phyloP scores from a whole-genome alignment of 2,113 vertebrate species.

The Oceanodroma tethys region DNA sequence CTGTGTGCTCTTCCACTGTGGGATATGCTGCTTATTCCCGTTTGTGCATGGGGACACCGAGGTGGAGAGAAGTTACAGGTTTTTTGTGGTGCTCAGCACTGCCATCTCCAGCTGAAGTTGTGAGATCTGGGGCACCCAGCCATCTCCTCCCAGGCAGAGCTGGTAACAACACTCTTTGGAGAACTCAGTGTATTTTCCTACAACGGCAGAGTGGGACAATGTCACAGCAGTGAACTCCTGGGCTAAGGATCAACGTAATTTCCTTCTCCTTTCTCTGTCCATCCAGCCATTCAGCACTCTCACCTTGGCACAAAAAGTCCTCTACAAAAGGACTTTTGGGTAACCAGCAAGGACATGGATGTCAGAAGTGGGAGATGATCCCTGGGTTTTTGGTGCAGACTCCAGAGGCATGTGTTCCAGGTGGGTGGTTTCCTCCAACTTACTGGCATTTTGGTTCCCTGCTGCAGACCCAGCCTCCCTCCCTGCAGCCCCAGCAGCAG shows the following conservation, averaged over 20 bases:
- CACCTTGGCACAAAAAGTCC: not conserved
- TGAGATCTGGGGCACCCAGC: not conserved
- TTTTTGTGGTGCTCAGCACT: not conserved
- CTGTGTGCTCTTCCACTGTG: not conserved
- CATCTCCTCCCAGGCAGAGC: not conserved
- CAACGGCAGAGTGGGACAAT: not conserved
- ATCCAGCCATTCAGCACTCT: not conserved
- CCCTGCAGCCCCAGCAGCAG: not conserved
- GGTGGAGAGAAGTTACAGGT: not conserved
- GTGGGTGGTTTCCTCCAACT: not conserved
- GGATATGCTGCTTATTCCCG: not conserved
- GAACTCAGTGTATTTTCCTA: not conserved
- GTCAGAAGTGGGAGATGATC: not conserved
- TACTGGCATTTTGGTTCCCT: not conserved
- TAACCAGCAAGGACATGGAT: not conserved
- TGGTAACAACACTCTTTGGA: not conserved
- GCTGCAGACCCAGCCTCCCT: not conserved
- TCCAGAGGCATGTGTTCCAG: not conserved
- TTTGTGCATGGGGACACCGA: not conserved
- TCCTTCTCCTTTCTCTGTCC: not conserved
- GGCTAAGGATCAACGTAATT: not conserved
- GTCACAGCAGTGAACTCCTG: not conserved
- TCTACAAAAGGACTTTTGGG: not conserved
- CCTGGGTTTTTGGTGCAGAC: not conserved
- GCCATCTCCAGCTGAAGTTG: not conserved